Evolutionary conservation across 2,888 invertebrate genomes (phyloP), one percentile per base, ranked within the genome.

Genomic region (Phaonia tiefii): DNA sequence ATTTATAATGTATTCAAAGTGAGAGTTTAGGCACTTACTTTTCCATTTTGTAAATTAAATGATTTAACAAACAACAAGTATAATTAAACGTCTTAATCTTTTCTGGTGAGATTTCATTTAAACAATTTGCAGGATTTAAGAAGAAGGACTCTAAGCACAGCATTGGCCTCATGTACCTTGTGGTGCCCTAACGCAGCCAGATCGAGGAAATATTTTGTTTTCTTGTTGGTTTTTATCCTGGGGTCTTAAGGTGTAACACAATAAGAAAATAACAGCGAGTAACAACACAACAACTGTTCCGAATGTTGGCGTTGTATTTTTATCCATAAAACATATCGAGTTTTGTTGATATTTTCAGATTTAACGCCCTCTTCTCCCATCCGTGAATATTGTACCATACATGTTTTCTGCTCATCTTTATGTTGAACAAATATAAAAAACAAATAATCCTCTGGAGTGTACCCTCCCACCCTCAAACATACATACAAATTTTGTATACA

Each of bases 201-300:
- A 5, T 31, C 31, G 8, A 31, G 31, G 31, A 31, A 31, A 31
- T 31, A 54, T 22, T 20, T 20, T 31, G 31, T 31, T 31, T 31
- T 31, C 4, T 31, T 31, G 31, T 31, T 5, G 31, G 31, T 31
- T 54, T 54, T 54, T 42, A 25, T 69, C 37, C 39, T 10, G 31
- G 3, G 54, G 42, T 54, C 54, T 69, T 69, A 67, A 37, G 22
- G 54, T 69, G 54, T 54, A 54, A 54, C 54, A 25, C 22, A 54
- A 54, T 22, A 54, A 22, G 54, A 10, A 22, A 54, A 31, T 31
- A 31, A 31, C 31, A 31, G n/a, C n/a, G n/a, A n/a, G n/a, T n/a
- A n/a, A 31, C 3, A 31, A 31, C 31, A 31, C 31, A 31, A 31
- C 3, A 11, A 17, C 8, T 5, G 46, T 46, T 46, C 2, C 17